Percentiles rank a stretch among this genome's conserved stretches.
These are phyloP conservation scores for Otolemur crassicaudatus DNA, from an alignment of 2,797 vertebrate genomes.

Conservation along the genomic window DNA sequence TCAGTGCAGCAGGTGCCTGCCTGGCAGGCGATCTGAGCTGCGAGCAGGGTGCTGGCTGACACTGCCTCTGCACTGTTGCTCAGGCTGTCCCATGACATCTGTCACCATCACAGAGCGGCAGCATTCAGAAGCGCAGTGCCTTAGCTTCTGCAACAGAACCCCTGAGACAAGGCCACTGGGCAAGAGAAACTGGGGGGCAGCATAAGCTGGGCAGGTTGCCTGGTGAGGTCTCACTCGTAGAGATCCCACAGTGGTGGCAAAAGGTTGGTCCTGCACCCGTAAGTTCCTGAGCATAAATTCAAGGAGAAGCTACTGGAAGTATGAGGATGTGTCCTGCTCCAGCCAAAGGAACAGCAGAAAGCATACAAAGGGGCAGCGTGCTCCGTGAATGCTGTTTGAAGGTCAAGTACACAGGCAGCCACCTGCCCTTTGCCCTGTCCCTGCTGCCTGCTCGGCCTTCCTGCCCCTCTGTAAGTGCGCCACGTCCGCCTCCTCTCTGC, in stretches of 20 bases:
- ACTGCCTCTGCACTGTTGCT: rapidly evolving
- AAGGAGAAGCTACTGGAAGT: background rate
- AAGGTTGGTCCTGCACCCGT: background rate
- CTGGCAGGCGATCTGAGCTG: background rate
- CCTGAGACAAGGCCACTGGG: background rate
- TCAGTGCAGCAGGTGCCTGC: rapidly evolving
- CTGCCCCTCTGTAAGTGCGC: background rate
- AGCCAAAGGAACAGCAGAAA: background rate
- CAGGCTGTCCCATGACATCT: background rate
- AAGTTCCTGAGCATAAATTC: background rate
- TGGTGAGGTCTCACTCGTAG: background rate
- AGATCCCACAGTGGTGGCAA: background rate
- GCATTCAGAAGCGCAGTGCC: background rate
- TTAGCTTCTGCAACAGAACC: background rate
- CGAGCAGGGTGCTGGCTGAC: rapidly evolving
- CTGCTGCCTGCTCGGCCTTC: background rate
- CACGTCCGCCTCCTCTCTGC: background rate
- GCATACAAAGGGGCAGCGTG: background rate
- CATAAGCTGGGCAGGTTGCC: background rate
- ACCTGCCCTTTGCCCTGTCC: background rate
- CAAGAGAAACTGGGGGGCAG: background rate
- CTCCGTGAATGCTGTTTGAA: background rate
- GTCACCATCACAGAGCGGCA: background rate
- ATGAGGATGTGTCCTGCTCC: background rate
- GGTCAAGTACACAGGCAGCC: too few species aligned